Evolutionary conservation across 2,113 vertebrate genomes (phyloP).

Genomic region (Phaethon lepturus): DNA sequence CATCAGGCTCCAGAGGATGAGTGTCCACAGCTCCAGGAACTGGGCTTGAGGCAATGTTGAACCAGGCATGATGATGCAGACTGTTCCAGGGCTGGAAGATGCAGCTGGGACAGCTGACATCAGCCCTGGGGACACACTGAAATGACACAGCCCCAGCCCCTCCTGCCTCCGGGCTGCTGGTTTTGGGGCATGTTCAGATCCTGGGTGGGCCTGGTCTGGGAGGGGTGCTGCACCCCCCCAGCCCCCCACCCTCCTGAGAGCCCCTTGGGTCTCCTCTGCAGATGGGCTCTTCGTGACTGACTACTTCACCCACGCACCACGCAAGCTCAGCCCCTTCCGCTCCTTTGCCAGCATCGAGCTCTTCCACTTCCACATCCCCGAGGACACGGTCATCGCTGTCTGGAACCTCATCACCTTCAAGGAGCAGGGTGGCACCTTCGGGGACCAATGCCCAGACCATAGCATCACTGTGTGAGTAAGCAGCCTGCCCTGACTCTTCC

Average conservation of each 20-base stretch:
- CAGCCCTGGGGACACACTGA: background rate
- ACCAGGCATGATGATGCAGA: background rate
- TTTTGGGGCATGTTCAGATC: background rate
- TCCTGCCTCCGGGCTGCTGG: background rate
- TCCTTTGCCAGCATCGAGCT: conserved; percentile 97
- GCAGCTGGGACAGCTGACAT: background rate
- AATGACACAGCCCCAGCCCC: background rate
- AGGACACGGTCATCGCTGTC: conserved; percentile 95
- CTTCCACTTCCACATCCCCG: conserved; percentile 98
- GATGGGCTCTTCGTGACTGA: conserved; percentile 92
- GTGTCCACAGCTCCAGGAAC: background rate
- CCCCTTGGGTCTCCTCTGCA: background rate
- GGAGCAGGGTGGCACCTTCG: conserved; percentile 97
- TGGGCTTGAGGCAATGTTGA: background rate
- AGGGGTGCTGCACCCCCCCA: background rate
- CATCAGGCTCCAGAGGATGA: background rate
- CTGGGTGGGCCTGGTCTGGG: background rate
- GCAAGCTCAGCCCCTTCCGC: conserved; percentile 95
- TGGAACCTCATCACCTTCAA: conserved; percentile 99
- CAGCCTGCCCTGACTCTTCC: background rate
- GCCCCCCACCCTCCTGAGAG: background rate
- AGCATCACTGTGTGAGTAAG: conserved; percentile 95
- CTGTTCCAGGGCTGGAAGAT: background rate
- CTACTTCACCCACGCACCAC: conserved; percentile 97
- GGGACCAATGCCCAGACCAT: conserved; percentile 94